phyloP scores from a whole-genome alignment of 2,113 vertebrate species.

The Gobiocypris rarus region DNA sequence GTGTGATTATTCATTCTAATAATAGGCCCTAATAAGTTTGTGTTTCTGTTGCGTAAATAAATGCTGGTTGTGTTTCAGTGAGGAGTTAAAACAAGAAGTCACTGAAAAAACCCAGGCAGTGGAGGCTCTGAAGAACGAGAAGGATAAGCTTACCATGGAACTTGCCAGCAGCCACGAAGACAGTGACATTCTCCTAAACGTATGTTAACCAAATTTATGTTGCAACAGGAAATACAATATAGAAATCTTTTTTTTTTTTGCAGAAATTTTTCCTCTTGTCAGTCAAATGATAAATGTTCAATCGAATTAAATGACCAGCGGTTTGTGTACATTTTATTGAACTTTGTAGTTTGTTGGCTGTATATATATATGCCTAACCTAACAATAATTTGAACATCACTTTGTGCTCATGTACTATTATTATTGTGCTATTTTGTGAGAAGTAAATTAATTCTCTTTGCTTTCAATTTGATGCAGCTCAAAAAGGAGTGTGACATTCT shows the following conservation, averaged over 20 bases:
- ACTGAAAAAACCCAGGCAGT: conserved; percentile 83
- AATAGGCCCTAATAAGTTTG: too few species aligned
- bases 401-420: not conserved
- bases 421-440: not conserved
- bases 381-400: not conserved
- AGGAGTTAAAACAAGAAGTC: conserved; percentile 83
- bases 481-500: conserved; percentile 85
- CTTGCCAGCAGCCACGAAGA: conserved; percentile 81
- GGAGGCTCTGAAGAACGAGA: conserved; percentile 85
- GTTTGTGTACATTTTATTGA: not conserved
- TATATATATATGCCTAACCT: not conserved
- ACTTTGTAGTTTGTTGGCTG: not conserved
- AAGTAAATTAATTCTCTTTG: not conserved
- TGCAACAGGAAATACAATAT: not conserved
- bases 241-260: not conserved
- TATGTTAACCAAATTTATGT: conserved; percentile 57
- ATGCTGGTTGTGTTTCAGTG: conserved; percentile 74
- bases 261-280: not conserved
- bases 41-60: too few species aligned
- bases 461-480: conserved; percentile 32
- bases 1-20: conserved; percentile 48
- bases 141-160: conserved; percentile 84
- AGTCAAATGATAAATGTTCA: not conserved
- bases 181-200: conserved; percentile 83
- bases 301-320: not conserved